Evolutionary conservation across 2,888 invertebrate genomes (phyloP).

Genomic region (Teleogryllus oceanicus): DNA sequence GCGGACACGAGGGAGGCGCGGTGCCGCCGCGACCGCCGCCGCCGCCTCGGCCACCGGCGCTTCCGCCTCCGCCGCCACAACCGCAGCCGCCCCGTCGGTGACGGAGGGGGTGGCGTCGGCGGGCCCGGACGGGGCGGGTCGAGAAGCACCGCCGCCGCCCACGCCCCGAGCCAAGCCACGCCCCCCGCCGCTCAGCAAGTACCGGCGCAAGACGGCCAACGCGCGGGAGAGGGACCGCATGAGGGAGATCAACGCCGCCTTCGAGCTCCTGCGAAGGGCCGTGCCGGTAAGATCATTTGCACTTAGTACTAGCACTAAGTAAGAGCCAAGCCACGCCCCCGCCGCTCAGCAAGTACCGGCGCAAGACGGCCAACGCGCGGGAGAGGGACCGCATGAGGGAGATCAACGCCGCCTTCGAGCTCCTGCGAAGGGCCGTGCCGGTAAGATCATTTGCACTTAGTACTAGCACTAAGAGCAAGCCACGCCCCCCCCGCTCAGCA

Average conservation of each 20-base stretch:
- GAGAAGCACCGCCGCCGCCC: constrained; percentile 32
- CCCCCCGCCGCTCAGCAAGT: constrained; percentile 76
- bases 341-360: too few species aligned
- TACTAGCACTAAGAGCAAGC: too few species aligned
- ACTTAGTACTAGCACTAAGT: too few species aligned
- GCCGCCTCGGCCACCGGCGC: background rate
- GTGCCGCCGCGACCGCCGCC: background rate
- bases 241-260: constrained; percentile 86
- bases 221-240: constrained; percentile 82
- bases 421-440: too few species aligned
- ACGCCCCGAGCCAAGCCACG: constrained; percentile 47
- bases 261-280: constrained; percentile 73
- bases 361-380: too few species aligned
- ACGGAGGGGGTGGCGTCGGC: constrained; percentile 40
- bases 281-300: constrained; percentile 55
- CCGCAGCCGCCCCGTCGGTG: background rate
- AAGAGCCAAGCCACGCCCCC: too few species aligned
- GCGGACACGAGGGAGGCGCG: background rate
- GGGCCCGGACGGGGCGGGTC: constrained; percentile 45
- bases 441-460: too few species aligned
- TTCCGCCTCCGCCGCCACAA: background rate
- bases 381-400: too few species aligned
- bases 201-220: constrained; percentile 85
- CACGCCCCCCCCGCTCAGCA: too few species aligned
- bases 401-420: too few species aligned